These are phyloP conservation scores for Prinia subflava DNA, from an alignment of 2,113 vertebrate species.

Conservation along the genomic window DNA sequence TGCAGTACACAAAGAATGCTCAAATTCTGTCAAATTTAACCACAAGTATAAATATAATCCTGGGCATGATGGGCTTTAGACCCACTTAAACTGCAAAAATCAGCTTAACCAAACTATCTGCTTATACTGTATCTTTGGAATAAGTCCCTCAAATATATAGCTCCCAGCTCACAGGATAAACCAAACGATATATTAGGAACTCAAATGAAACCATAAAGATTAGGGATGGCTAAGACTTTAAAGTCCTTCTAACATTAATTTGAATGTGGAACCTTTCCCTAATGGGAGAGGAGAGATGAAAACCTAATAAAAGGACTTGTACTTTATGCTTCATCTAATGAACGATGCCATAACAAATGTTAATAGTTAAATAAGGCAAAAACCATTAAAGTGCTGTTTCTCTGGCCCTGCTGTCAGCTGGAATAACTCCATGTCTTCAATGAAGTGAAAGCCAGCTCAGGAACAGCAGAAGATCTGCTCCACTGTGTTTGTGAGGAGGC, in stretches of 20 bases:
- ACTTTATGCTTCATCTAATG: background rate
- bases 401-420: background rate
- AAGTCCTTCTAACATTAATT: constrained; percentile 30
- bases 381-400: background rate
- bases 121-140: background rate
- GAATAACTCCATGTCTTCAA: background rate
- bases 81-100: constrained; percentile 40
- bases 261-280: background rate
- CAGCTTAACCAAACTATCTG: constrained; percentile 44
- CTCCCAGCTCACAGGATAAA: background rate
- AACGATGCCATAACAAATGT: background rate
- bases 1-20: background rate
- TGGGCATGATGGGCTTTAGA: constrained; percentile 23
- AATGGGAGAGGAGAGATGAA: background rate
- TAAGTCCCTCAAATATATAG: constrained; percentile 22
- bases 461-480: background rate
- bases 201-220: constrained; percentile 22
- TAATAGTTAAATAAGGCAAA: constrained; percentile 26
- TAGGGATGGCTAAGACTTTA: constrained; percentile 21
- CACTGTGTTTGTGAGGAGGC: background rate
- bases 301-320: background rate
- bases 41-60: constrained; percentile 42
- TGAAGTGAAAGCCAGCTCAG: background rate
- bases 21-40: constrained; percentile 32
- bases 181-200: background rate